Percentiles rank a stretch among this genome's conserved stretches.
Conservation (phyloP, 30 jellyfish, hydroid and myxozoan genomes). For the Mastigias papua region DNA sequence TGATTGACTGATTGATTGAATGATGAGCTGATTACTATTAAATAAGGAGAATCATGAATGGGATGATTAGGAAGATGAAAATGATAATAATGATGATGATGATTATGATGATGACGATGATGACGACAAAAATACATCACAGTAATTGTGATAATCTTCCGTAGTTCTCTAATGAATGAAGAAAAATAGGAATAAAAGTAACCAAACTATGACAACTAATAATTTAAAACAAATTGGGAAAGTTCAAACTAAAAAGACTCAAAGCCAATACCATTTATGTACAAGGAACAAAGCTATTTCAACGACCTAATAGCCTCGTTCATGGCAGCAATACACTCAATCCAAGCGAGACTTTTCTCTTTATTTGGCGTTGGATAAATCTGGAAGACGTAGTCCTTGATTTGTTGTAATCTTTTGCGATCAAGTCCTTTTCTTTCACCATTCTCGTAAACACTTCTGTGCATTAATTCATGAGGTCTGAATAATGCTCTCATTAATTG, state of each 20-base stretch:
- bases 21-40: no score
- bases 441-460: conserved; percentile 36
- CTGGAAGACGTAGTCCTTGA: conserved; percentile 56
- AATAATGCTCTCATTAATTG: conserved; percentile 59
- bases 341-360: conserved; percentile 68
- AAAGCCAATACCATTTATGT: background rate
- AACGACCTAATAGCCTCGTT: conserved; percentile 53
- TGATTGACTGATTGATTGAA: no score
- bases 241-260: background rate
- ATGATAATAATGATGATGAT: no score
- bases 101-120: no score
- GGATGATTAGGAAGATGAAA: no score
- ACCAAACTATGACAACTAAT: no score
- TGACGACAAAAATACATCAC: no score
- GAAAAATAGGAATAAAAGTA: no score
- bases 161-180: no score
- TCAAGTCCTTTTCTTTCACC: conserved; percentile 57
- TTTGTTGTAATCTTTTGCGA: conserved; percentile 39
- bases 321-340: conserved; percentile 63
- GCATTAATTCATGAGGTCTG: conserved; percentile 50
- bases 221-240: background rate
- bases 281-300: background rate
- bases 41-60: no score
- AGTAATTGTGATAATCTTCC: no score
- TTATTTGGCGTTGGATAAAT: conserved; percentile 54